Evolutionary conservation across 2,113 vertebrate genomes (phyloP).

Genomic region (Ochotona princeps): DNA sequence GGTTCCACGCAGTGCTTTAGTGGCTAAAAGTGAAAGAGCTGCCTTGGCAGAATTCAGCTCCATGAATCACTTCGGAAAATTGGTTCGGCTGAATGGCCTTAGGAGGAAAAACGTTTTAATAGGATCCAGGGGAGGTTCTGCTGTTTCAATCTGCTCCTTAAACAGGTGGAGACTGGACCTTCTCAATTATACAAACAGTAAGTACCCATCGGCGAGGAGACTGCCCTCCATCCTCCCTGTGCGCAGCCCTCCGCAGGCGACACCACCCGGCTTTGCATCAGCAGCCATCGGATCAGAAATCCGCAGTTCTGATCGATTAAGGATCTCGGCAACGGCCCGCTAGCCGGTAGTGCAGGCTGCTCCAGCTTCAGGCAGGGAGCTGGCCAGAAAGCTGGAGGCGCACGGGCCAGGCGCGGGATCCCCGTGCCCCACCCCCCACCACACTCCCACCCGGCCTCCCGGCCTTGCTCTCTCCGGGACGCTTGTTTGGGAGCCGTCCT

Average conservation of each 20-base stretch:
- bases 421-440: background rate
- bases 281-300: slow-evolving; percentile 56
- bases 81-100: slow-evolving; percentile 92
- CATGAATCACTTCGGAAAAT: slow-evolving; percentile 93
- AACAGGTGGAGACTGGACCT: slow-evolving; percentile 94
- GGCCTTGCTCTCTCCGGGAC: slow-evolving; percentile 38
- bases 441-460: background rate
- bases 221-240: slow-evolving; percentile 74
- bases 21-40: slow-evolving; percentile 94
- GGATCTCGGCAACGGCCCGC: slow-evolving; percentile 19
- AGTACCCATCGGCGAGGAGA: slow-evolving; percentile 86
- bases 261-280: slow-evolving; percentile 54
- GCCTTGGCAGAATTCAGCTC: slow-evolving; percentile 89
- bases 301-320: slow-evolving; percentile 72
- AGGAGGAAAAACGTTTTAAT: slow-evolving; percentile 92
- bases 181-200: slow-evolving; percentile 90
- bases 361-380: background rate
- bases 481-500: slow-evolving; percentile 62
- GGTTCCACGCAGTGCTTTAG: slow-evolving; percentile 98
- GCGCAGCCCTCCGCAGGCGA: slow-evolving; percentile 59
- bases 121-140: slow-evolving; percentile 91
- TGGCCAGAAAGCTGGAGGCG: background rate
- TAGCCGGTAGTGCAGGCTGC: background rate
- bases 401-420: background rate
- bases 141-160: slow-evolving; percentile 89